A percentile compares a stretch with the other conserved stretches of the same genome.
Evolutionary conservation across 2,888 invertebrate genomes (phyloP).

Genomic region (Halictus quadricinctus): DNA sequence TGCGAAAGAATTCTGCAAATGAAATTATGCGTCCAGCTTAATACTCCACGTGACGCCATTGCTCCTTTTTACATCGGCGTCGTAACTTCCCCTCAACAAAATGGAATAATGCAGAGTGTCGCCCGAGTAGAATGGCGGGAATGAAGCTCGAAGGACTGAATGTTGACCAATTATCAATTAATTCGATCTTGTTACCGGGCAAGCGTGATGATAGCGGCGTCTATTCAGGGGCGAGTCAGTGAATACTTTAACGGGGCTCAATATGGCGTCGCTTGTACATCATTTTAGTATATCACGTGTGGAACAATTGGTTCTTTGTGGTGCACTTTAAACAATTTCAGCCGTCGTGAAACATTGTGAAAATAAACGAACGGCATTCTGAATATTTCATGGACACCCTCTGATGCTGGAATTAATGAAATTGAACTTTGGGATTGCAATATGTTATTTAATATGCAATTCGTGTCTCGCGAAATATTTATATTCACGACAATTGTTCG

Average conservation of each 20-base stretch:
- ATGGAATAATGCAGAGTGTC: constrained; percentile 15
- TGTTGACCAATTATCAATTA: constrained; percentile 58
- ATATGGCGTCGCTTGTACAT: constrained; percentile 13
- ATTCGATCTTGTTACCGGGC: constrained; percentile 56
- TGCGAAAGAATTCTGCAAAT: background rate
- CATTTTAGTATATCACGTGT: constrained; percentile 16
- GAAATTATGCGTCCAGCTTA: background rate
- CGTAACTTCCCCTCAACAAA: constrained; percentile 26
- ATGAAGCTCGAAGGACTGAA: constrained; percentile 37
- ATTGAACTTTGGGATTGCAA: background rate
- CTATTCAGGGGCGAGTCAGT: constrained; percentile 47
- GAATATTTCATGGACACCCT: background rate
- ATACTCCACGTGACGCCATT: background rate
- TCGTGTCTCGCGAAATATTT: background rate
- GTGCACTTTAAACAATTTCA: background rate
- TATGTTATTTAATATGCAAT: background rate
- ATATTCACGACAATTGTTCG: no score
- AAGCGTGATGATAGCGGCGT: constrained; percentile 44
- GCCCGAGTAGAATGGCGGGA: background rate
- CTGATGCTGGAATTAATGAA: background rate
- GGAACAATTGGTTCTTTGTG: constrained; percentile 32
- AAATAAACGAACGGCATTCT: background rate
- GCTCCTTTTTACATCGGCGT: constrained; percentile 2
- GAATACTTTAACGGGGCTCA: constrained; percentile 40
- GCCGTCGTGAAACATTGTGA: background rate